A percentile compares a stretch with the other conserved stretches of the same genome.
Evolutionary conservation across 2,113 vertebrate species (phyloP).

Genomic region (Periophthalmodon schlosseri): DNA sequence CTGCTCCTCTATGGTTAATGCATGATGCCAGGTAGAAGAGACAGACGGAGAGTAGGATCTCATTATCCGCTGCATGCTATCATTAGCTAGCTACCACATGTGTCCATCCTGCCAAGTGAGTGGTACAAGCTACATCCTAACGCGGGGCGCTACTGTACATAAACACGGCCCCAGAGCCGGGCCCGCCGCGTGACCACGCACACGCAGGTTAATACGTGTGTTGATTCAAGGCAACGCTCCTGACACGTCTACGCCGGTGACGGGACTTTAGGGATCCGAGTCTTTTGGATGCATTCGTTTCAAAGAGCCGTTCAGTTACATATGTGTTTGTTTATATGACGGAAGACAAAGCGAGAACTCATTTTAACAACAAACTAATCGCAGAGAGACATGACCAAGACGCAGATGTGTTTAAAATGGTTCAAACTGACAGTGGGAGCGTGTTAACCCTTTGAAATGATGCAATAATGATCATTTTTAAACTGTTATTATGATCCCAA

Average conservation of each 20-base stretch:
- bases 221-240: conserved; percentile 5
- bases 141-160: conserved; percentile 21
- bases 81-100: conserved; percentile 71
- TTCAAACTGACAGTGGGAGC: no score
- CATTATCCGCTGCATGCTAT: conserved; percentile 74
- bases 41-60: conserved; percentile 67
- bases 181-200: neutral
- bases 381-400: no score
- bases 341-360: no score
- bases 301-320: no score
- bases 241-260: neutral
- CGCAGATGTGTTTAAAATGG: no score
- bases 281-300: no score
- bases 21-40: conserved; percentile 73
- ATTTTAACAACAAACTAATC: no score
- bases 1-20: conserved; percentile 74
- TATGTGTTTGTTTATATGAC: no score
- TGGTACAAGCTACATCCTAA: conserved; percentile 58
- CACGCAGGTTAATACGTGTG: conserved; percentile 4
- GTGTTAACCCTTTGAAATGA: no score
- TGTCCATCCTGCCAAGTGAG: conserved; percentile 67
- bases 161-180: conserved; percentile 34
- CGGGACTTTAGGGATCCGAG: no score
- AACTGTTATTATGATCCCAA: no score
- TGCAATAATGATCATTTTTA: no score